Conservation (phyloP, 2,797 vertebrate genomes). For the Sebastolobus altivelis region DNA sequence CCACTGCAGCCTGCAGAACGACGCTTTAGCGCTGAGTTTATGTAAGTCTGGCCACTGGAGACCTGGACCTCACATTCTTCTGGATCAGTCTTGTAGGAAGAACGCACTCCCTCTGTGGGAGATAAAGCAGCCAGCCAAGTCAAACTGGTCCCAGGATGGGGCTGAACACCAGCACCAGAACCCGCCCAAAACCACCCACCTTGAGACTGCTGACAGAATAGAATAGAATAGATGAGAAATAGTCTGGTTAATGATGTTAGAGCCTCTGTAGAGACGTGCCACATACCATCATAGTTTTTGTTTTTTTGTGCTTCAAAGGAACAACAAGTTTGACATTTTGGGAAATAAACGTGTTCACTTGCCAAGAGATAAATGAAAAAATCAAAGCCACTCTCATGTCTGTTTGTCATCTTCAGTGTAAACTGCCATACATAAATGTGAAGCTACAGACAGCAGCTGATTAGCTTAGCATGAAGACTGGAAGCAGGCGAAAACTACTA, state of each 20-base stretch:
- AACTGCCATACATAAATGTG: not conserved
- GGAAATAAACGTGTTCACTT: no score
- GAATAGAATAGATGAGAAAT: slow-evolving; percentile 13
- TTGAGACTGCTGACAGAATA: slow-evolving; percentile 46
- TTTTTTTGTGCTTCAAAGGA: not conserved
- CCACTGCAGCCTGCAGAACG: slow-evolving; percentile 23
- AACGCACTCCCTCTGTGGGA: slow-evolving; percentile 56
- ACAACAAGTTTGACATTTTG: not conserved
- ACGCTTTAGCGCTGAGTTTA: slow-evolving; percentile 27
- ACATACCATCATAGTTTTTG: not conserved
- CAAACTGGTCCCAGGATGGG: slow-evolving; percentile 55
- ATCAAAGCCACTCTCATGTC: no score
- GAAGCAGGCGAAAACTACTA: not conserved
- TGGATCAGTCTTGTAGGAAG: slow-evolving; percentile 55
- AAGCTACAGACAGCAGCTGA: not conserved
- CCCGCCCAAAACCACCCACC: slow-evolving; percentile 61
- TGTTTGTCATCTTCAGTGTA: not conserved
- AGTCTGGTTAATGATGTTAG: not conserved
- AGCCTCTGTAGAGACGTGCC: not conserved
- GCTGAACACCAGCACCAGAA: slow-evolving; percentile 52
- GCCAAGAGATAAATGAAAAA: no score
- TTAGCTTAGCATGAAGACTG: no score
- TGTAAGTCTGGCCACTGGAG: slow-evolving; percentile 49
- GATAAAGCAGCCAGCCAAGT: slow-evolving; percentile 61
- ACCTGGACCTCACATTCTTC: slow-evolving; percentile 60